Conservation (phyloP, 2,888 invertebrate genomes). For the Temnothorax unifasciatus region DNA sequence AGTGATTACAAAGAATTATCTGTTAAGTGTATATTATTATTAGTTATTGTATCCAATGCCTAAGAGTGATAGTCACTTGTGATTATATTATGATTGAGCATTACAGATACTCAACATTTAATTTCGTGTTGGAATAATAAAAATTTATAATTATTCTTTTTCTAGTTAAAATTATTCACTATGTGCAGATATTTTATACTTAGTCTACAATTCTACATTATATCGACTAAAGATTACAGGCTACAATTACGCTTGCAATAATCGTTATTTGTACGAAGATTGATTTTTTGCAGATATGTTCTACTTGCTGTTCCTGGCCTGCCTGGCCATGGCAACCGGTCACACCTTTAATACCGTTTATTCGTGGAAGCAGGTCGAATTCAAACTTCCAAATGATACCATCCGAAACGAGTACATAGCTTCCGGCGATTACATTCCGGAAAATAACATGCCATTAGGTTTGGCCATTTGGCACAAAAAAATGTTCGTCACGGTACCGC, state of each 20-base stretch:
- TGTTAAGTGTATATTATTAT: neutral
- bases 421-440: slow-evolving; percentile 89
- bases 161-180: neutral
- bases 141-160: neutral
- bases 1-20: neutral
- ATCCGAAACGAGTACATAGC: slow-evolving; percentile 84
- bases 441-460: slow-evolving; percentile 91
- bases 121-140: neutral
- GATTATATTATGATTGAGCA: neutral
- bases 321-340: slow-evolving; percentile 73
- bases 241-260: neutral
- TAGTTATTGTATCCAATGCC: neutral
- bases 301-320: slow-evolving; percentile 71
- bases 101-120: neutral
- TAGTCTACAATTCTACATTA: neutral
- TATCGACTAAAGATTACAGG: neutral
- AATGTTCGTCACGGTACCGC: slow-evolving; percentile 91
- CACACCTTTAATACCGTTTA: slow-evolving; percentile 77
- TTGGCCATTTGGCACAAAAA: slow-evolving; percentile 89
- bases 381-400: slow-evolving; percentile 81
- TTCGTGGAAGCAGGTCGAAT: slow-evolving; percentile 82
- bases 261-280: neutral
- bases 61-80: neutral
- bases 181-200: neutral
- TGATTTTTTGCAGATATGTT: slow-evolving; percentile 71